These are phyloP conservation scores for Platypus cylindrus DNA, from an alignment of 2,888 invertebrate species.

Conservation along the genomic window DNA sequence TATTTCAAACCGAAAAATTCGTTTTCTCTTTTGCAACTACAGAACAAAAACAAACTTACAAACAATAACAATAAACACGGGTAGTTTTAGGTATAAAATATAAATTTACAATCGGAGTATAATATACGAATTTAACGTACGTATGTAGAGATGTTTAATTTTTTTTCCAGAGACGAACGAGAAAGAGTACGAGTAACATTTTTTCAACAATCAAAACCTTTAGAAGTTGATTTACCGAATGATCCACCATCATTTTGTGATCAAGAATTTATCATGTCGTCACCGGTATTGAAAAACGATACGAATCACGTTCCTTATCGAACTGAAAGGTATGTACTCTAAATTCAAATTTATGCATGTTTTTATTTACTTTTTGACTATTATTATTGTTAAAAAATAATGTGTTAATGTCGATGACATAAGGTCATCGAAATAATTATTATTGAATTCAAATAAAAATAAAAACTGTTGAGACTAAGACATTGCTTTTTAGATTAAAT, in stretches of 20 bases:
- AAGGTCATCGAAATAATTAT: too few relatives aligned
- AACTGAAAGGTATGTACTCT: conserved; percentile 48
- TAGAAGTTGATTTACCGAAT: conserved; percentile 49
- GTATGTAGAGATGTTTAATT: too few relatives aligned
- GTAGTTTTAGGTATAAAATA: neutral
- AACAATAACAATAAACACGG: too few relatives aligned
- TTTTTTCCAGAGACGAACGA: conserved; percentile 55
- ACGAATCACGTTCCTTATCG: conserved; percentile 42
- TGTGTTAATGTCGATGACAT: neutral
- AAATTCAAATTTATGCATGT: neutral
- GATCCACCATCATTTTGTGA: conserved; percentile 40
- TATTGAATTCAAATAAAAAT: too few relatives aligned
- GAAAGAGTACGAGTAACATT: conserved; percentile 73
- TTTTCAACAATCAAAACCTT: conserved; percentile 70
- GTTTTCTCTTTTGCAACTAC: too few relatives aligned
- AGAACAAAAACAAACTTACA: too few relatives aligned
- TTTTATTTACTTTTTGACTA: neutral
- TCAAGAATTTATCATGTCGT: conserved; percentile 33
- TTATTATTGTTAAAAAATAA: neutral
- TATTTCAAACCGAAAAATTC: too few relatives aligned
- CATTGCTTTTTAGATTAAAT: too few relatives aligned
- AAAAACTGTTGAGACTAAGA: too few relatives aligned
- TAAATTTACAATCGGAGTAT: neutral
- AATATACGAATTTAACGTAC: neutral
- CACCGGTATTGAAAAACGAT: conserved; percentile 31